Evolutionary conservation across 2,113 vertebrate genomes (phyloP).

Genomic region (Lampris incognitus): DNA sequence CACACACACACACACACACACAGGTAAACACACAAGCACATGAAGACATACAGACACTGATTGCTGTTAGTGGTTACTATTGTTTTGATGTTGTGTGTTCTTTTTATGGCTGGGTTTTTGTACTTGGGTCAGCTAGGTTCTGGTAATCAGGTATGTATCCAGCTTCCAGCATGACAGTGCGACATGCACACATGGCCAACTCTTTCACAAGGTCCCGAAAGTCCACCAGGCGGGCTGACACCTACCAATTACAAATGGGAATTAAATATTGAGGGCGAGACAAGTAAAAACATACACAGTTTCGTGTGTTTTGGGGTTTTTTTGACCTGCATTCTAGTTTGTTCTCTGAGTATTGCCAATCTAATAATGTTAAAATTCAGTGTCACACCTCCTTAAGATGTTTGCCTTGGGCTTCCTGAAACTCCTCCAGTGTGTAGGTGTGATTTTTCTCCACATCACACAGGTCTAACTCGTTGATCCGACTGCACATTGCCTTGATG

Average conservation of each 20-base stretch:
- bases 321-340: not conserved
- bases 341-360: not conserved
- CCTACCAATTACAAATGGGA: slow-evolving; percentile 70
- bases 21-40: slow-evolving; percentile 28
- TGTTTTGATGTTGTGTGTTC: not conserved
- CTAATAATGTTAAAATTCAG: not conserved
- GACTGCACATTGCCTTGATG: slow-evolving; percentile 86
- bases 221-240: slow-evolving; percentile 71
- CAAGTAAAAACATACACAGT: not conserved
- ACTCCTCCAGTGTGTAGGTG: slow-evolving; percentile 84
- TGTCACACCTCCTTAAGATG: slow-evolving; percentile 81
- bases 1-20: not conserved
- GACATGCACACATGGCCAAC: slow-evolving; percentile 81
- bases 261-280: not conserved
- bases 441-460: slow-evolving; percentile 80
- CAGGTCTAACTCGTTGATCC: slow-evolving; percentile 81
- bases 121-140: not conserved
- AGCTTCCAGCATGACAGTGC: slow-evolving; percentile 70
- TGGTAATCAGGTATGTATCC: slow-evolving; percentile 70
- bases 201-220: slow-evolving; percentile 86
- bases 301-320: not conserved
- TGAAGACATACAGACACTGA: not conserved
- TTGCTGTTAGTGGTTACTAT: not conserved
- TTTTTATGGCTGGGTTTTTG: not conserved
- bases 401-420: slow-evolving; percentile 75